These are phyloP conservation scores for Heliocidaris tuberculata DNA, from an alignment of 35 echinoderm and acorn worm genomes.

Conservation along the genomic window DNA sequence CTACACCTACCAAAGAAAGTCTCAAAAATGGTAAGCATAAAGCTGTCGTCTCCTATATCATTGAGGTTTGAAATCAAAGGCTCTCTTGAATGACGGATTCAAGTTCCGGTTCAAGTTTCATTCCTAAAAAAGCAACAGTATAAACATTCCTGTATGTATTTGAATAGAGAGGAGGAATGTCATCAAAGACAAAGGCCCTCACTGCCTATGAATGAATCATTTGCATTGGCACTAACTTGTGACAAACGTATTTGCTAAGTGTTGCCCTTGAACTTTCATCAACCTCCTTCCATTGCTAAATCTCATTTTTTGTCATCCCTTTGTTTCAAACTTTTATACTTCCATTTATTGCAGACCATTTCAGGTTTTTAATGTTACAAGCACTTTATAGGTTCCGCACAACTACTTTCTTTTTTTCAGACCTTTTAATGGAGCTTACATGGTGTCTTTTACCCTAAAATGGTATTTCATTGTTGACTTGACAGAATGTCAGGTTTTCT, in stretches of 20 bases:
- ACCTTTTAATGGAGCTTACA: neutral
- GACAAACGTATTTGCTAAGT: neutral
- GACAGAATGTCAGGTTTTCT: too few species aligned
- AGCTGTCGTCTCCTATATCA: too few species aligned
- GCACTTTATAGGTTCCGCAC: neutral
- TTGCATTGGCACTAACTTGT: neutral
- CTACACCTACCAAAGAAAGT: slow-evolving; percentile 51
- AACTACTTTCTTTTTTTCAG: neutral
- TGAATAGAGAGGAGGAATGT: neutral
- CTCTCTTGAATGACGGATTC: too few species aligned
- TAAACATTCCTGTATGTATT: neutral
- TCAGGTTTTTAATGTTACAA: neutral
- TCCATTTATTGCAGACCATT: neutral
- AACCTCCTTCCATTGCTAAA: neutral
- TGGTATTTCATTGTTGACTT: too few species aligned
- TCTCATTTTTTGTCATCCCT: neutral
- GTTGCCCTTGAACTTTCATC: neutral
- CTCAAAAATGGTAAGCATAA: slow-evolving; percentile 38
- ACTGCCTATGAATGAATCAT: neutral
- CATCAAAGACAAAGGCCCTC: neutral
- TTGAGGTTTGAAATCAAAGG: too few species aligned
- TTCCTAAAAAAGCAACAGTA: too few species aligned
- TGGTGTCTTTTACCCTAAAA: neutral
- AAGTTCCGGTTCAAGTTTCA: too few species aligned
- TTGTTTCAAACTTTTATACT: neutral